Evolutionary conservation across 2,797 vertebrate genomes (phyloP).

Genomic region (Ptychobarbus kaznakovi): DNA sequence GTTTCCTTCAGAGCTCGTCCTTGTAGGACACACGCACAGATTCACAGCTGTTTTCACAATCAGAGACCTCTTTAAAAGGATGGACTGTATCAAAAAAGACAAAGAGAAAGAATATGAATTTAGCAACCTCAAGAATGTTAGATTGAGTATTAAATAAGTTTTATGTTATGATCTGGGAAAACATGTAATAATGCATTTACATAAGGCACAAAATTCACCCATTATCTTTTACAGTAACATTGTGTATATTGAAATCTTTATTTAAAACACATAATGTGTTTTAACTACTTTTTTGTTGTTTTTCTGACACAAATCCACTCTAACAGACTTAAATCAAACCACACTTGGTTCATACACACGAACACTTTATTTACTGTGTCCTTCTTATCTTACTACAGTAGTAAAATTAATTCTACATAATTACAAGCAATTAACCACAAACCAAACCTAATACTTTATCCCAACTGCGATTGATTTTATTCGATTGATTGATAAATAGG

Average conservation of each 20-base stretch:
- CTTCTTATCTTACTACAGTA: not conserved
- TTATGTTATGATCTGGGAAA: not conserved
- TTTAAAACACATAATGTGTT: not conserved
- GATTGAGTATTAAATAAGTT: not conserved
- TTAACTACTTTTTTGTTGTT: not conserved
- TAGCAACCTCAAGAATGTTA: not conserved
- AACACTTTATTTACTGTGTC: not conserved
- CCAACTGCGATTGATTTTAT: too few relatives aligned
- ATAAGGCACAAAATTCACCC: not conserved
- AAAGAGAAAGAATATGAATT: not conserved
- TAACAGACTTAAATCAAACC: not conserved
- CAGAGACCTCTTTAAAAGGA: not conserved
- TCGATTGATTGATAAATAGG: too few relatives aligned
- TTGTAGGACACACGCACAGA: constrained; percentile 64
- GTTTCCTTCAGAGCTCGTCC: constrained; percentile 67
- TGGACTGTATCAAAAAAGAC: not conserved
- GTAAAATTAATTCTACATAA: not conserved
- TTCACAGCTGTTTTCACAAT: not conserved
- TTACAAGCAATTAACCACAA: not conserved
- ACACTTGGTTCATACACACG: not conserved
- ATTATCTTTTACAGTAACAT: not conserved
- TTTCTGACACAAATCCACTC: not conserved
- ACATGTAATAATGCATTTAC: not conserved
- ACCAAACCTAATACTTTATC: not conserved
- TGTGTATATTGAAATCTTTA: not conserved